Evolutionary conservation across 2,888 invertebrate species (phyloP).

Genomic region (Torymus aiolomorphi): DNA sequence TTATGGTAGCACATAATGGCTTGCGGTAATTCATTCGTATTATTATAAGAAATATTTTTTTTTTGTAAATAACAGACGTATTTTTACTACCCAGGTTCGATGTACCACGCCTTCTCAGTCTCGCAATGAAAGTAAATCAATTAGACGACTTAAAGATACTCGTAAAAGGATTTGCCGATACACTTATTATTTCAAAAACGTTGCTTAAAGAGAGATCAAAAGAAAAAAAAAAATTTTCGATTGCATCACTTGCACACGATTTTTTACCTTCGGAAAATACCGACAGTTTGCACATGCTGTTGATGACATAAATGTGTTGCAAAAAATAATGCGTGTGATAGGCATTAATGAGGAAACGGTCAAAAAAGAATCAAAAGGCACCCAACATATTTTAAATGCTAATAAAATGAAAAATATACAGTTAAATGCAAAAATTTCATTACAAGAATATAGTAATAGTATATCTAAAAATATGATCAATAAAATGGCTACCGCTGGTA

Average conservation of each 20-base stretch:
- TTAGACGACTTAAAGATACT: background rate
- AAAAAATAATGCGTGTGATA: too few species aligned
- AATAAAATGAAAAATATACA: too few species aligned
- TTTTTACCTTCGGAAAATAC: too few species aligned
- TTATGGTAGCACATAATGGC: background rate
- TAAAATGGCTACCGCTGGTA: background rate
- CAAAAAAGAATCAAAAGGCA: too few species aligned
- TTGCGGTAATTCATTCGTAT: background rate
- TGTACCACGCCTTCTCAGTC: background rate
- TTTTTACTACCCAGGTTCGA: background rate
- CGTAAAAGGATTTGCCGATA: background rate
- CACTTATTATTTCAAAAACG: background rate
- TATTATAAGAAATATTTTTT: background rate
- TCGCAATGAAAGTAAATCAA: background rate
- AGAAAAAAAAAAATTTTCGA: constrained; percentile 3
- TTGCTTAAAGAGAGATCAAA: background rate
- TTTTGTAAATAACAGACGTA: background rate
- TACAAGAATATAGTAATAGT: background rate
- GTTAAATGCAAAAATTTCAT: background rate
- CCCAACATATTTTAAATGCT: too few species aligned
- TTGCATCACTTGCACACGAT: too few species aligned
- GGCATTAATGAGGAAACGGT: too few species aligned
- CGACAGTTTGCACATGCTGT: too few species aligned
- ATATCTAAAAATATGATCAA: background rate
- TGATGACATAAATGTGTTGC: too few species aligned